These are phyloP conservation scores for Hipposideros armiger DNA, from an alignment of 2,113 vertebrate species.

Conservation along the genomic window DNA sequence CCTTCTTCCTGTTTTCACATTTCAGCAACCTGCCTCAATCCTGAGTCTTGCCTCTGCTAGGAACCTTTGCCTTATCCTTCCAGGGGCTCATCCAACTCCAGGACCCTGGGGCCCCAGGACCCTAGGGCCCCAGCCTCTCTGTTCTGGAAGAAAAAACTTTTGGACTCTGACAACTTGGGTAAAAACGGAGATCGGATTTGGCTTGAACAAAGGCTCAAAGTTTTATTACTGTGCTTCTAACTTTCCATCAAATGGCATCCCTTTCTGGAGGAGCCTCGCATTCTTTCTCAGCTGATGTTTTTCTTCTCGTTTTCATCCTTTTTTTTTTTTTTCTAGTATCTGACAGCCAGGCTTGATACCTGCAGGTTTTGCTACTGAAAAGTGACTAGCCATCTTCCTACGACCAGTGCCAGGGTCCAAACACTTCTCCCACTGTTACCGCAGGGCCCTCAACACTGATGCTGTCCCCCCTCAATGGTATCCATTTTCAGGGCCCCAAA, in stretches of 20 bases:
- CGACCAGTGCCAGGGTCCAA: neutral
- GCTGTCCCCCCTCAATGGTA: accelerated
- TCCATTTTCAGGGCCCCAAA: neutral
- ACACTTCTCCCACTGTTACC: neutral
- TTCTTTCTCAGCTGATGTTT: neutral
- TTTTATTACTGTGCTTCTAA: neutral
- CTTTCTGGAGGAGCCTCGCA: neutral
- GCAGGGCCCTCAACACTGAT: accelerated
- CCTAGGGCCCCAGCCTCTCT: neutral
- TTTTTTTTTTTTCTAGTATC: neutral
- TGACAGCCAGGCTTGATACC: neutral
- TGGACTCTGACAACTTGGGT: neutral
- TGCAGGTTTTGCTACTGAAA: neutral
- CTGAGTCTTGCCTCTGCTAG: neutral
- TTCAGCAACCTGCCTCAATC: neutral
- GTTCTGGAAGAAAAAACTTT: neutral
- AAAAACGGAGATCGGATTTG: neutral
- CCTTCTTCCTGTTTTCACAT: neutral
- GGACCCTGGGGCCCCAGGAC: no score
- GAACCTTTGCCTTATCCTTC: neutral
- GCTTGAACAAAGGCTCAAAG: neutral
- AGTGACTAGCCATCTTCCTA: neutral
- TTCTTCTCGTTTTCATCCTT: neutral
- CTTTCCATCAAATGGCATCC: neutral
- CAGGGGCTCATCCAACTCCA: neutral